phyloP scores from a whole-genome alignment of 1,140 invertebrate genomes.

The Solen grandis region DNA sequence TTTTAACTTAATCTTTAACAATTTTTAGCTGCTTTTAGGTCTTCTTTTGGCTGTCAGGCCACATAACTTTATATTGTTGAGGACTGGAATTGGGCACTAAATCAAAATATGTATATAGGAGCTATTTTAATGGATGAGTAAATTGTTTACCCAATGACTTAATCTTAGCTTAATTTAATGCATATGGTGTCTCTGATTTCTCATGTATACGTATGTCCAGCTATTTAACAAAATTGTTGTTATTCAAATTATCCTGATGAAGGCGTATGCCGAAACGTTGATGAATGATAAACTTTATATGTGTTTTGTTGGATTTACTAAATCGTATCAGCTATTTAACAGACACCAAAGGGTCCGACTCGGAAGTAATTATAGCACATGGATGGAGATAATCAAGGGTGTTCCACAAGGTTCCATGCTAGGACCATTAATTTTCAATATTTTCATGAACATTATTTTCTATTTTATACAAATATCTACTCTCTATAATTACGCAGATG shows the following conservation, averaged over 20 bases:
- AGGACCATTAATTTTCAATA: conserved; percentile 21
- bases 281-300: too few species aligned
- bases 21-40: conserved; percentile 29
- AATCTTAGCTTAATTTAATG: neutral
- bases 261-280: too few species aligned
- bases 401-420: conserved; percentile 19
- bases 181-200: neutral
- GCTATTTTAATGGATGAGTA: conserved; percentile 15
- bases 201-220: neutral
- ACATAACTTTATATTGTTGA: neutral
- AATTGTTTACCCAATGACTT: neutral
- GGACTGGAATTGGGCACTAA: conserved; percentile 7
- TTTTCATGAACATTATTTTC: conserved; percentile 29
- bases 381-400: neutral
- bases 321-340: too few species aligned
- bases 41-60: conserved; percentile 5
- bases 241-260: too few species aligned
- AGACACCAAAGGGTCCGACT: conserved; percentile 6
- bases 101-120: neutral
- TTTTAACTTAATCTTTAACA: conserved; percentile 13
- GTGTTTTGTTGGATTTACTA: too few species aligned
- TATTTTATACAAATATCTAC: neutral
- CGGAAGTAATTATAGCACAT: neutral
- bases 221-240: too few species aligned
- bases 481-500: conserved; percentile 5